phyloP scores from a whole-genome alignment of 2,113 vertebrate species.

The Erinaceus europaeus region DNA sequence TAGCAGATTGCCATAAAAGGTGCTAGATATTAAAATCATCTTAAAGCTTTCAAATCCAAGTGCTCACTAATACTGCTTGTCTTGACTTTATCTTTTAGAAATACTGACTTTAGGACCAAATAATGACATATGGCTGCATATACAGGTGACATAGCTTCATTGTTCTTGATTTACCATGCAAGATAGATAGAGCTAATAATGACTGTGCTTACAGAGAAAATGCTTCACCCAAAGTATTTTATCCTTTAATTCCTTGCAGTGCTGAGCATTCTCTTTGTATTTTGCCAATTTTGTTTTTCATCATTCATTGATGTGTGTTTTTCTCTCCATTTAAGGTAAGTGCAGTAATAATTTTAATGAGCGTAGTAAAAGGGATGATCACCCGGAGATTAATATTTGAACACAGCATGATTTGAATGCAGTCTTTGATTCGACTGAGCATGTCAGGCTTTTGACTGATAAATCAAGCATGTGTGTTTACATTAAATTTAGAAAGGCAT shows the following conservation, averaged over 20 bases:
- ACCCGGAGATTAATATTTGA: constrained; percentile 50
- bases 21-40: constrained; percentile 34
- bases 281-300: constrained; percentile 47
- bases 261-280: constrained; percentile 15
- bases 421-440: not conserved
- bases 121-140: constrained; percentile 52
- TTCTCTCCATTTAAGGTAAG: constrained; percentile 34
- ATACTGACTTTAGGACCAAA: constrained; percentile 49
- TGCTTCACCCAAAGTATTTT: constrained; percentile 1
- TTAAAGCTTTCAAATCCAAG: constrained; percentile 43
- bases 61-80: constrained; percentile 52
- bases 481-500: constrained; percentile 24
- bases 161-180: constrained; percentile 60
- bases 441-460: constrained; percentile 56
- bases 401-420: constrained; percentile 23
- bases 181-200: constrained; percentile 49
- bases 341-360: constrained; percentile 50
- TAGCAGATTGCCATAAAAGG: constrained; percentile 48
- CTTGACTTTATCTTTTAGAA: constrained; percentile 49
- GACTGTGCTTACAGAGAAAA: constrained; percentile 27
- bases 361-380: constrained; percentile 15
- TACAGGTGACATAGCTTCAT: constrained; percentile 46
- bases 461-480: constrained; percentile 34
- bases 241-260: not conserved
- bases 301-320: constrained; percentile 20